Conservation (phyloP, 2,113 vertebrate species). For the Chitala chitala region DNA sequence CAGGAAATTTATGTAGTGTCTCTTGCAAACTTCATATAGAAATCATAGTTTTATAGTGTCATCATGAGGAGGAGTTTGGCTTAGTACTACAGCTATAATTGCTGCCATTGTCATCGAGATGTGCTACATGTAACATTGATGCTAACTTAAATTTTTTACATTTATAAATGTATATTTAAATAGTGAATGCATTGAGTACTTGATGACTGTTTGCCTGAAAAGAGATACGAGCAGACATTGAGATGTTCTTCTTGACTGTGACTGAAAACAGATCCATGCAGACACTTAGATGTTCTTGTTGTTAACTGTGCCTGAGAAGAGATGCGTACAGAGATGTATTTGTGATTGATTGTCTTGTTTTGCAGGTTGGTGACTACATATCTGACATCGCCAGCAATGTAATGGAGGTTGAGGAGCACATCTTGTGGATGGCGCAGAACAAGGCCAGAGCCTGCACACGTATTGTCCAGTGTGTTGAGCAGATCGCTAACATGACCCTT, state of each 20-base stretch:
- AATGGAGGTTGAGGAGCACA: slow-evolving; percentile 80
- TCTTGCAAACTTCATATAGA: neutral
- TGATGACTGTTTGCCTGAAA: no score
- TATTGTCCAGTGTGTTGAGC: slow-evolving; percentile 78
- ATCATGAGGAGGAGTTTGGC: neutral
- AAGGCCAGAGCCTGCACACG: slow-evolving; percentile 79
- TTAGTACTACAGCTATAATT: neutral
- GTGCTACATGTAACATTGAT: slow-evolving; percentile 40
- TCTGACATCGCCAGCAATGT: slow-evolving; percentile 81
- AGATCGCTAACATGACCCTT: slow-evolving; percentile 67
- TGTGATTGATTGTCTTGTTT: slow-evolving; percentile 16
- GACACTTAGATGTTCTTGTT: slow-evolving; percentile 1
- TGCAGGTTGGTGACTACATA: slow-evolving; percentile 71
- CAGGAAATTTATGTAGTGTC: neutral
- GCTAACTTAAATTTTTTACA: slow-evolving; percentile 41
- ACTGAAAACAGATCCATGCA: neutral
- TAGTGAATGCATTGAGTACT: no score
- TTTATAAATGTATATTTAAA: no score
- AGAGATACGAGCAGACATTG: no score
- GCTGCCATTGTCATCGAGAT: neutral
- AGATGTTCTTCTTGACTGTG: no score
- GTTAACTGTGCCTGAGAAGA: no score
- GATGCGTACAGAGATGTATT: neutral
- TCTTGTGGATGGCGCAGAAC: slow-evolving; percentile 83
- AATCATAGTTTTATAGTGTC: neutral